phyloP scores from a whole-genome alignment of 1,140 invertebrate species.

The Nebria ingens region DNA sequence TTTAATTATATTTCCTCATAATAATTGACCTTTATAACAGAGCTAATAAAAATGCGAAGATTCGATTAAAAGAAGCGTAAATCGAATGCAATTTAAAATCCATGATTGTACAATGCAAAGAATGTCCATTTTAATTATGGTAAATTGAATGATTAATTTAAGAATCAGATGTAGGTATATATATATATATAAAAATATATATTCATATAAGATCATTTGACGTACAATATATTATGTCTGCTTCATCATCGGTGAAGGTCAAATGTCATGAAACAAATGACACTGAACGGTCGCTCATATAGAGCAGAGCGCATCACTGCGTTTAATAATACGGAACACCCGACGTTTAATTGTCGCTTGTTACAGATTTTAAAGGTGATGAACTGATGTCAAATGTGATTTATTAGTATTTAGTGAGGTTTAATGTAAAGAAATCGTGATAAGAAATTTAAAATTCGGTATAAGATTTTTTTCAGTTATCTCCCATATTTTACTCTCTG shows the following conservation, averaged over 20 bases:
- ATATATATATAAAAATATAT: slow-evolving; percentile 1
- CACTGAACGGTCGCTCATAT: background rate
- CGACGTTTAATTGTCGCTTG: too few species aligned
- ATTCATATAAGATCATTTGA: background rate
- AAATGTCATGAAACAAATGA: background rate
- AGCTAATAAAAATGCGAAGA: too few species aligned
- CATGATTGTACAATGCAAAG: background rate
- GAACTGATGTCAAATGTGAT: too few species aligned
- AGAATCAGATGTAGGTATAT: background rate
- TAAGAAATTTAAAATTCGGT: too few species aligned
- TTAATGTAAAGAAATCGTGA: too few species aligned
- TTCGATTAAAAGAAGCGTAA: too few species aligned
- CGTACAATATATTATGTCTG: background rate
- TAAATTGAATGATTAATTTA: background rate
- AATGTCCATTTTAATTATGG: background rate
- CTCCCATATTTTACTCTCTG: background rate
- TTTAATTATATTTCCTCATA: too few species aligned
- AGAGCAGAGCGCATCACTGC: background rate
- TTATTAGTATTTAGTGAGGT: too few species aligned
- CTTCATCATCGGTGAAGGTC: background rate
- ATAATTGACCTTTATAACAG: too few species aligned
- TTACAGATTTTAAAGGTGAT: too few species aligned
- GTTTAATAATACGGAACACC: background rate
- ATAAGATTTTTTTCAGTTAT: too few species aligned
- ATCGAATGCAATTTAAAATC: too few species aligned